phyloP scores from a whole-genome alignment of 2,888 invertebrate genomes.

The Cremastobaeus sp. region DNA sequence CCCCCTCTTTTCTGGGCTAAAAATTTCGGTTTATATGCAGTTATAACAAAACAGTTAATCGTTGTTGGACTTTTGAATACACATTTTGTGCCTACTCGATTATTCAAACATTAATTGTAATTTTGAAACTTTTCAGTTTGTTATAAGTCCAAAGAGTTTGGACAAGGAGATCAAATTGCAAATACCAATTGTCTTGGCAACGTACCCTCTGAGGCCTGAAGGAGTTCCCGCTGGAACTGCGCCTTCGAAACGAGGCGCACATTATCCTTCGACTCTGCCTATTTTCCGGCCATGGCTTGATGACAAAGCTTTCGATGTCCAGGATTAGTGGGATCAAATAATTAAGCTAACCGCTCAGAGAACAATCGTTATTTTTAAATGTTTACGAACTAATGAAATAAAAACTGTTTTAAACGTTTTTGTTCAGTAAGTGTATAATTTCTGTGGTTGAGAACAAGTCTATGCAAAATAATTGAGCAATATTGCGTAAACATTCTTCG shows the following conservation, averaged over 20 bases:
- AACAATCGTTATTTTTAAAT: too few relatives aligned
- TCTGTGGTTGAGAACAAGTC: too few relatives aligned
- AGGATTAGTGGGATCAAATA: constrained; percentile 72
- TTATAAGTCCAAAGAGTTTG: constrained; percentile 93
- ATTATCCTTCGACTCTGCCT: constrained; percentile 94
- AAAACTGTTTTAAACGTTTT: too few relatives aligned
- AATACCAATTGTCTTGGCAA: constrained; percentile 93
- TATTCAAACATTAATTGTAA: background rate
- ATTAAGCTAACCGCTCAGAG: too few relatives aligned
- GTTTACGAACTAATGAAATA: too few relatives aligned
- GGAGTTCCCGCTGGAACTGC: constrained; percentile 83
- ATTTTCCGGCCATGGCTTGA: constrained; percentile 94
- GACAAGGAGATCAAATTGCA: constrained; percentile 95
- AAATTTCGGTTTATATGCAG: too few relatives aligned
- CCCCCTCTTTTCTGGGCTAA: too few relatives aligned
- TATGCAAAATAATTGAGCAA: too few relatives aligned
- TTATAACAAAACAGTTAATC: too few relatives aligned
- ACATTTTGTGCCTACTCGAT: background rate
- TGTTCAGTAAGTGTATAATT: too few relatives aligned
- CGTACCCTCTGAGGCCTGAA: constrained; percentile 89
- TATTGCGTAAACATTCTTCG: too few relatives aligned
- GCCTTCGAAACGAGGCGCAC: constrained; percentile 88
- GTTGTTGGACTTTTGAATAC: constrained; percentile 1
- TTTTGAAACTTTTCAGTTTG: constrained; percentile 82
- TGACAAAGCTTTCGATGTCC: constrained; percentile 82